Base-by-base conservation (phyloP, 1,140 invertebrate genomes). In the Sarcophaga peregrina region DNA sequence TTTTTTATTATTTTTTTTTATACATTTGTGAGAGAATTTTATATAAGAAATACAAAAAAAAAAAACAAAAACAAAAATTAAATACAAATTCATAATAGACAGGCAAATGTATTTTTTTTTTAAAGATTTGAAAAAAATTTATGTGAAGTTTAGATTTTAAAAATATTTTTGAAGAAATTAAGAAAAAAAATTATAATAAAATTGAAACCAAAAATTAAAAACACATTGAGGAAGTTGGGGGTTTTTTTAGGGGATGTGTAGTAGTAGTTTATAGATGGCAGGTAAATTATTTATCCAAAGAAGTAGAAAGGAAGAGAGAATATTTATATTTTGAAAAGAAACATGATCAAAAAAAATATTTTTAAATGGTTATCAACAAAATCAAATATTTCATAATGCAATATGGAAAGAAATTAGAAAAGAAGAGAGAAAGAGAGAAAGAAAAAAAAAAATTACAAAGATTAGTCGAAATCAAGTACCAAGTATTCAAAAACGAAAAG, bases 1-100 rank as follows among this genome's bases (percentile, higher is more conserved):
- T 83, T 82, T 81, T 84, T 84, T 83, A 82, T 83, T 84, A 84
- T n/a, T 58, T n/a, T n/a, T n/a, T 58, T 58, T 58, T 58, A 13
- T 58, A n/a, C 13, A n/a, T 58, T 58, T 58, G 54, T 13, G 54
- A 58, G 54, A 58, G 54, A n/a, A 37, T 58, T 58, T 58, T 58
- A 58, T 68, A 68, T 68, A 68, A 25, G 9, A 25, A 25, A 10
- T 8, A 46, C 8, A 17, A 75, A 48, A 47, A 15, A 62, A n/a
- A 62, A 62, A 17, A 75, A 48, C 15, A 15, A 62, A n/a, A 62
- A 62, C 6, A 52, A 52, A 10, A 52, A 52, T 10, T 9, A 52
- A 5, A 52, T 10, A 9, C 8, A 13, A 9, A 13, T 13, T 9
- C 25, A 37, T 13, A 52, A 52, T 37, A 37, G 25, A 37, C 25